These are phyloP conservation scores for Coenobita brevimanus DNA, from an alignment of 1,140 invertebrate genomes.

Conservation along the genomic window DNA sequence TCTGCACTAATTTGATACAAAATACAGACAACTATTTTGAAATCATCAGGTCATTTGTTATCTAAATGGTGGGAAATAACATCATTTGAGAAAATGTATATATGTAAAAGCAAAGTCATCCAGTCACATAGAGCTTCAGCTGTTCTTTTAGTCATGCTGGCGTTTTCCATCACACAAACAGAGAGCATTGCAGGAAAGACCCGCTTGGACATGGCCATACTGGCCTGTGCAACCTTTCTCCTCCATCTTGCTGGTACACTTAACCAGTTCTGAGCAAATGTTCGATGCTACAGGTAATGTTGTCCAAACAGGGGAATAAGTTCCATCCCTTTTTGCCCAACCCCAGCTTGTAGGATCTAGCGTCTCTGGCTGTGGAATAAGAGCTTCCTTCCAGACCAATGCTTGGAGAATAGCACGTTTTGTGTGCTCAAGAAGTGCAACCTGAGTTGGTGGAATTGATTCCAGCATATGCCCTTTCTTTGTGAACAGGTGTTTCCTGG, in stretches of 20 bases:
- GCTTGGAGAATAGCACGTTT: background rate
- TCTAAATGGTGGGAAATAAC: too few relatives aligned
- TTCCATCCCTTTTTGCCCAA: background rate
- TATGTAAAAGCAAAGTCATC: too few relatives aligned
- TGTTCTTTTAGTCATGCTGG: background rate
- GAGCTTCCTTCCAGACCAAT: background rate
- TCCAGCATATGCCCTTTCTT: conserved; percentile 11
- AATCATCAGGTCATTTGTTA: too few relatives aligned
- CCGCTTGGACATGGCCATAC: background rate
- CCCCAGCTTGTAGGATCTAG: background rate
- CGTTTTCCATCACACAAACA: conserved; percentile 10
- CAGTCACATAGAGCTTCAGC: too few relatives aligned
- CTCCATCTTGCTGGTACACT: background rate
- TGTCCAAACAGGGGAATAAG: background rate
- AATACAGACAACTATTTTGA: too few relatives aligned
- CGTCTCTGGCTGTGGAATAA: background rate
- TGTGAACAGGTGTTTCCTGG: background rate
- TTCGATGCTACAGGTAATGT: background rate
- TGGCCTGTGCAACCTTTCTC: conserved; percentile 3
- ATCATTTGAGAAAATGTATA: too few relatives aligned
- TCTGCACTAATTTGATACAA: too few relatives aligned
- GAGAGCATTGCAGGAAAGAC: background rate
- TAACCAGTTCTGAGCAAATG: background rate
- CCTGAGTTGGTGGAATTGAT: background rate
- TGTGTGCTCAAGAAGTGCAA: background rate